phyloP scores from a whole-genome alignment of 2,113 vertebrate genomes.

The Sander vitreus region DNA sequence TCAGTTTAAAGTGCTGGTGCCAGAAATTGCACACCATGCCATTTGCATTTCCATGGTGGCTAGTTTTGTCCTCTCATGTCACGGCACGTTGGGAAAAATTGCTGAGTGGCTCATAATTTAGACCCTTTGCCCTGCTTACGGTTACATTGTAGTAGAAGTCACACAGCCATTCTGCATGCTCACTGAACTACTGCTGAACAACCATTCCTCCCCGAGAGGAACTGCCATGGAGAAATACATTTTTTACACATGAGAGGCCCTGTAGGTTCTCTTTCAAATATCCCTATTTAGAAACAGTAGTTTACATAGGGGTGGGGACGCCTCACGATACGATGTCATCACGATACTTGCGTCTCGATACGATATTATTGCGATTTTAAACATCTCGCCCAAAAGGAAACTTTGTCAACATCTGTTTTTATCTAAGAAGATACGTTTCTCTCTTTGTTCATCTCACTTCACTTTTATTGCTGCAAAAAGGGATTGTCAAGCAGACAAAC shows the following conservation, averaged over 20 bases:
- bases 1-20: background rate
- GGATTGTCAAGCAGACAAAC: too few relatives aligned
- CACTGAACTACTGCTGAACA: background rate
- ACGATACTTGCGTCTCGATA: too few relatives aligned
- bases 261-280: background rate
- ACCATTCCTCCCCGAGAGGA: background rate
- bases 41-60: background rate
- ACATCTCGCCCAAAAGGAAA: too few relatives aligned
- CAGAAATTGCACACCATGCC: too few relatives aligned
- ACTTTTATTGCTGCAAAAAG: too few relatives aligned
- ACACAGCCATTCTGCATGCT: background rate
- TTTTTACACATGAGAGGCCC: background rate
- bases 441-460: too few relatives aligned
- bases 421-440: too few relatives aligned
- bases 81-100: background rate
- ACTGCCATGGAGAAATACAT: background rate
- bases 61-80: background rate
- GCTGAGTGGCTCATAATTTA: background rate
- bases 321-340: too few relatives aligned
- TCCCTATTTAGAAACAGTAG: background rate
- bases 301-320: background rate
- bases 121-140: background rate
- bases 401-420: too few relatives aligned
- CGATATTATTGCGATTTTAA: too few relatives aligned
- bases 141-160: background rate